These are phyloP conservation scores for Carabus problematicus DNA, from an alignment of 2,888 invertebrate species.

Conservation along the genomic window DNA sequence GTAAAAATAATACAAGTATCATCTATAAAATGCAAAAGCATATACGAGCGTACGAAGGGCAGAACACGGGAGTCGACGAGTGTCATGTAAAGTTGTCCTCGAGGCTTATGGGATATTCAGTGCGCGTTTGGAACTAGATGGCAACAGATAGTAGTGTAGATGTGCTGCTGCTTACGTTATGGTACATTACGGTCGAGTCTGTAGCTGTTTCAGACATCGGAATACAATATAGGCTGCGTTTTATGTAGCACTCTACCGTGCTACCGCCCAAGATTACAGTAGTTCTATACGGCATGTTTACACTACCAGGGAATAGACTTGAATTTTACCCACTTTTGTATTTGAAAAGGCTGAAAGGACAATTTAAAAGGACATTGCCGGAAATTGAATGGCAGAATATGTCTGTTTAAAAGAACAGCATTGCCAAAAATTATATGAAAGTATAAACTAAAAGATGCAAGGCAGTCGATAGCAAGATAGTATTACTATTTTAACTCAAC, in stretches of 20 bases:
- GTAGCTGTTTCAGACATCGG: background rate
- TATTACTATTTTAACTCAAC: too few relatives aligned
- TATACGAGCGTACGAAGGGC: slow-evolving; percentile 19
- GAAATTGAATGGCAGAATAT: too few relatives aligned
- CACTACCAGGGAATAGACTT: slow-evolving; percentile 2
- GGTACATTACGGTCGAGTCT: background rate
- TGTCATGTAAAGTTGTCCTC: slow-evolving; percentile 32
- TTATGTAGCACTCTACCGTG: slow-evolving; percentile 2
- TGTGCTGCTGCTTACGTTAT: too few relatives aligned
- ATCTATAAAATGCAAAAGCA: slow-evolving; percentile 37
- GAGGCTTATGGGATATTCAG: slow-evolving; percentile 39
- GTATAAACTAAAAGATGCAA: too few relatives aligned
- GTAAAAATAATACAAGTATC: slow-evolving; percentile 33
- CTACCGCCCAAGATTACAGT: slow-evolving; percentile 10
- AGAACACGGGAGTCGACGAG: background rate
- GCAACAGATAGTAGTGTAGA: too few relatives aligned
- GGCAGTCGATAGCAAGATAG: too few relatives aligned
- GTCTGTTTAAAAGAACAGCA: too few relatives aligned
- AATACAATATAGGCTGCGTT: slow-evolving; percentile 18
- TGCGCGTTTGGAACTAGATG: slow-evolving; percentile 14
- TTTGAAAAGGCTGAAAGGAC: too few relatives aligned
- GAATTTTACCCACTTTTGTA: too few relatives aligned
- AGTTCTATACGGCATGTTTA: slow-evolving; percentile 1
- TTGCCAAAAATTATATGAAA: too few relatives aligned
- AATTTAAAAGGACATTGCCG: too few relatives aligned